Conservation (phyloP, 2,113 vertebrate species). For the Antennarius striatus region DNA sequence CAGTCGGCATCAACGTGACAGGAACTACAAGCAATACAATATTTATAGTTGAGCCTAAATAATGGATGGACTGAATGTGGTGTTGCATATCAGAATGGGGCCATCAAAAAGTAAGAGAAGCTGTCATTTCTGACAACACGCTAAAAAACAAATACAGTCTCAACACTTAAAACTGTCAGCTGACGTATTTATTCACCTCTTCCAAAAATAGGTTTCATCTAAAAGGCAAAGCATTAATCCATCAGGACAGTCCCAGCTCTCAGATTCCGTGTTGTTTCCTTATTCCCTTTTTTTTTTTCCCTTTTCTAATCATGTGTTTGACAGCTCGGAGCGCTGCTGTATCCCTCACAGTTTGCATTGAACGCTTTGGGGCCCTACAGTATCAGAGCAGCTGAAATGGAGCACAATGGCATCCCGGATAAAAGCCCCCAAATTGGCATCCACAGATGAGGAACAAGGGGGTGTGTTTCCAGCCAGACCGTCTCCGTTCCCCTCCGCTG, state of each 20-base stretch:
- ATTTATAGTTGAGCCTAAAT: constrained; percentile 59
- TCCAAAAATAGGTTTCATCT: constrained; percentile 1
- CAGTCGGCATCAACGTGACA: constrained; percentile 25
- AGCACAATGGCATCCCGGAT: constrained; percentile 43
- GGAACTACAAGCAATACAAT: constrained; percentile 41
- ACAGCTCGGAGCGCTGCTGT: constrained; percentile 23
- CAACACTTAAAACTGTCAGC: constrained; percentile 9
- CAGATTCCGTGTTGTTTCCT: not conserved
- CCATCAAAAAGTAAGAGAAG: constrained; percentile 1
- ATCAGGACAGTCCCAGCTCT: constrained; percentile 14
- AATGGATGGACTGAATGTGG: constrained; percentile 54
- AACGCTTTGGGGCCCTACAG: constrained; percentile 37
- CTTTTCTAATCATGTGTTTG: constrained; percentile 44
- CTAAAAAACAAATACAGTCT: not conserved
- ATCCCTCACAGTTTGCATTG: constrained; percentile 30
- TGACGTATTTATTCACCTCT: too few species aligned
- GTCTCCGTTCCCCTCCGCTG: constrained; percentile 40
- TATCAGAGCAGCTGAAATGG: constrained; percentile 36
- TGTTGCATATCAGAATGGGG: constrained; percentile 11
- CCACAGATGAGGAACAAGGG: constrained; percentile 34
- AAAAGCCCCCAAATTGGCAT: constrained; percentile 59
- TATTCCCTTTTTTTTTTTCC: constrained; percentile 10
- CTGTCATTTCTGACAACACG: not conserved
- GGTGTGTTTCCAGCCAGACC: constrained; percentile 37
- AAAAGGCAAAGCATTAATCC: constrained; percentile 17